phyloP scores from a whole-genome alignment of 2,113 vertebrate species.

The Chionis minor region DNA sequence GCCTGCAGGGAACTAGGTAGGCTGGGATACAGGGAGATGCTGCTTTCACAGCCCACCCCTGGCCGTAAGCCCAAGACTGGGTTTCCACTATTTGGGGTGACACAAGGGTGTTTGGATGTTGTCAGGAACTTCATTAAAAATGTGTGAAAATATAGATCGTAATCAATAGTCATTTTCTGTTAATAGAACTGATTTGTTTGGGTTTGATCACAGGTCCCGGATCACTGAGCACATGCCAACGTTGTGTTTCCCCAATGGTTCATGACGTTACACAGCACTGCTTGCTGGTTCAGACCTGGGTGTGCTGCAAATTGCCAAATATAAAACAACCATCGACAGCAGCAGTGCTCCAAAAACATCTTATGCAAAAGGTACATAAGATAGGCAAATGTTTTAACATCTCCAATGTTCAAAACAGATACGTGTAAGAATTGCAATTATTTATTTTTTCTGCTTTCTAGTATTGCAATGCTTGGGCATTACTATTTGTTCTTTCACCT shows the following conservation, averaged over 20 bases:
- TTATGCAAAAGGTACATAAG: not conserved
- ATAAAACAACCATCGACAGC: not conserved
- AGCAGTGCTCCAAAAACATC: not conserved
- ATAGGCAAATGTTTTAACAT: not conserved
- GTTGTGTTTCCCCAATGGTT: not conserved
- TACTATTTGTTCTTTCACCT: not conserved
- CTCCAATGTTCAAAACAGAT: not conserved
- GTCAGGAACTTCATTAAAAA: not conserved
- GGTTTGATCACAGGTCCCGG: accelerated
- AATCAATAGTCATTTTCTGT: not conserved
- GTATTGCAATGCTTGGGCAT: not conserved
- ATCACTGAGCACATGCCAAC: accelerated
- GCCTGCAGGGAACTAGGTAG: not conserved
- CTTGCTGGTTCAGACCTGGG: not conserved
- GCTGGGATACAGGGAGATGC: not conserved
- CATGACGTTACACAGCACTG: accelerated
- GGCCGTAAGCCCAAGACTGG: not conserved
- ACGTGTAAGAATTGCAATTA: not conserved
- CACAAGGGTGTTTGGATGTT: not conserved
- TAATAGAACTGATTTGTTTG: not conserved
- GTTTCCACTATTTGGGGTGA: not conserved
- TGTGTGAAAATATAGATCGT: not conserved
- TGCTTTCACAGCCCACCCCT: not conserved
- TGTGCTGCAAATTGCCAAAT: not conserved
- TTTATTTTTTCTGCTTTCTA: not conserved